Conservation (phyloP, 2,113 vertebrate species). For the Phodopus roborovskii region DNA sequence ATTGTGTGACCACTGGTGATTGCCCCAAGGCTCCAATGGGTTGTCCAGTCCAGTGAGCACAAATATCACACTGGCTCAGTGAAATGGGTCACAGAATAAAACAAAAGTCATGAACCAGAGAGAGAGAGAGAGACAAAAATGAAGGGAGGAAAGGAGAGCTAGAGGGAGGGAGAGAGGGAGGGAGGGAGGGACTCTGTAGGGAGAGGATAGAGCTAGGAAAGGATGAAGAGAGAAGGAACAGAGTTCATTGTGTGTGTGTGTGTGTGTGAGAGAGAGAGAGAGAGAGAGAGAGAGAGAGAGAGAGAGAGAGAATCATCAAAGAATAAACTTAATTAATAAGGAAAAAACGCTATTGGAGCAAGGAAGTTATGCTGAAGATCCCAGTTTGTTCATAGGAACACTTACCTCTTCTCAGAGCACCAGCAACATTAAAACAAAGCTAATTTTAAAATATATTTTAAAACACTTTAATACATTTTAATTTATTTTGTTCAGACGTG, state of each 20-base stretch:
- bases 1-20: background rate
- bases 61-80: background rate
- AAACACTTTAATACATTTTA: background rate
- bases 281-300: too few relatives aligned
- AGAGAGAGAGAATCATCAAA: background rate
- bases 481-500: background rate
- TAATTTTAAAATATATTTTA: background rate
- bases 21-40: background rate
- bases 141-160: too few relatives aligned
- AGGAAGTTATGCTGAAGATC: background rate
- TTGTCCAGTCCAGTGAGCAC: background rate
- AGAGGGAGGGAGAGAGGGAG: too few relatives aligned
- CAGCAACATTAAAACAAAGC: background rate
- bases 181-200: background rate
- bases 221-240: background rate
- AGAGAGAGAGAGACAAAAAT: background rate
- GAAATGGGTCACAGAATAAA: background rate
- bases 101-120: background rate
- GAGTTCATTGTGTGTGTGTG: background rate
- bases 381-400: background rate
- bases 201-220: background rate
- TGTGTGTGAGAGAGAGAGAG: too few relatives aligned
- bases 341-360: background rate
- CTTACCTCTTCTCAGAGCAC: background rate
- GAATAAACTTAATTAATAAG: background rate